Conservation (phyloP, 2,113 vertebrate species). For the Pholis gunnellus region DNA sequence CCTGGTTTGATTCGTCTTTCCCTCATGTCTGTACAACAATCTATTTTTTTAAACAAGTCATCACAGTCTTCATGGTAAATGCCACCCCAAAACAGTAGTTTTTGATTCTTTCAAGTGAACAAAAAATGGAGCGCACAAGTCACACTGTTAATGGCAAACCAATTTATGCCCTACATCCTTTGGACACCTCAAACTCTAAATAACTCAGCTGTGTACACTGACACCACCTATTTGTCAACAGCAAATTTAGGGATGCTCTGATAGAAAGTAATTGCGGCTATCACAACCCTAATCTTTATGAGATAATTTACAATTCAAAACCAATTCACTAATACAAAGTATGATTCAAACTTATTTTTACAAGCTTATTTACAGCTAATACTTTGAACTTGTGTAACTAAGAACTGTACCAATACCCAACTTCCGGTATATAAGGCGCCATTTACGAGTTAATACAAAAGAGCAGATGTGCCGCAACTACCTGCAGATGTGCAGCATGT, state of each 20-base stretch:
- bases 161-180: conserved; percentile 42
- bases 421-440: conserved; percentile 51
- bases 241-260: conserved; percentile 39
- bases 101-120: conserved; percentile 34
- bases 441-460: conserved; percentile 62
- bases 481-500: conserved; percentile 62
- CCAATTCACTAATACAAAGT: conserved; percentile 68
- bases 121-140: conserved; percentile 34
- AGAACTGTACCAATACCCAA: conserved; percentile 59
- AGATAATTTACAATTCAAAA: conserved; percentile 64
- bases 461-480: conserved; percentile 60
- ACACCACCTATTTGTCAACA: conserved; percentile 24
- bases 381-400: conserved; percentile 71
- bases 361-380: conserved; percentile 82
- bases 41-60: conserved; percentile 35
- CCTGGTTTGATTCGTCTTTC: conserved; percentile 20
- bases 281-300: conserved; percentile 45
- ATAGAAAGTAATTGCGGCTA: conserved; percentile 32
- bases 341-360: conserved; percentile 71
- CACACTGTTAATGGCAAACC: conserved; percentile 45
- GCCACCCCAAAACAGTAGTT: conserved; percentile 18
- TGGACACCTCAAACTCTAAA: conserved; percentile 55
- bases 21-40: conserved; percentile 41
- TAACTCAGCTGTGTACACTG: conserved; percentile 33
- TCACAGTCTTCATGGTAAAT: conserved; percentile 37